These are phyloP conservation scores for Phrynosoma platyrhinos DNA, from an alignment of 2,113 vertebrate genomes.

Conservation along the genomic window DNA sequence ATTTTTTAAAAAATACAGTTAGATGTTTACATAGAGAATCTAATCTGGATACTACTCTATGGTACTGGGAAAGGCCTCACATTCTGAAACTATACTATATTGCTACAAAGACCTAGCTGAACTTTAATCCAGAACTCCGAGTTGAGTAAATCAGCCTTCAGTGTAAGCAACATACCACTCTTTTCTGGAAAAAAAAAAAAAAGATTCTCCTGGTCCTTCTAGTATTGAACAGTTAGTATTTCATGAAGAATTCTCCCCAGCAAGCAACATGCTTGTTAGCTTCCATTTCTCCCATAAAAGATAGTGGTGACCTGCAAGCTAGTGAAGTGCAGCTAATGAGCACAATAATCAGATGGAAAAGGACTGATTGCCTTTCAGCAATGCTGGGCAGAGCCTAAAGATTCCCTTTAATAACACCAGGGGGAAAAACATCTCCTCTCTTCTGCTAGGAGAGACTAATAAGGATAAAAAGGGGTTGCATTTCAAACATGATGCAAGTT, in stretches of 20 bases:
- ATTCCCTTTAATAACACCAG: background rate
- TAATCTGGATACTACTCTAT: background rate
- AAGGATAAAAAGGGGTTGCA: conserved; percentile 20
- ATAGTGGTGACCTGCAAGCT: conserved; percentile 24
- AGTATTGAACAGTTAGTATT: conserved; percentile 46
- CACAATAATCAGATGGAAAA: conserved; percentile 41
- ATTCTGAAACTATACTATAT: background rate
- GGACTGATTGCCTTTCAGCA: conserved; percentile 42
- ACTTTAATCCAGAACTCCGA: background rate
- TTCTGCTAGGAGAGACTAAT: conserved; percentile 18
- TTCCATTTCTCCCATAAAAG: conserved; percentile 54
- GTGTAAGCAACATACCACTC: background rate
- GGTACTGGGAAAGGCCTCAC: no score
- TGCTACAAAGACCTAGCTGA: background rate
- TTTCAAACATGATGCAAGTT: conserved; percentile 16
- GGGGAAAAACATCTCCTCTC: background rate
- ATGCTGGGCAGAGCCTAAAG: conserved; percentile 2
- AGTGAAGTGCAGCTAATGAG: conserved; percentile 48
- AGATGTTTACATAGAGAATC: background rate
- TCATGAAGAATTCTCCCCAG: conserved; percentile 47
- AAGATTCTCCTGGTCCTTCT: conserved; percentile 31
- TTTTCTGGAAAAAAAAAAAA: background rate
- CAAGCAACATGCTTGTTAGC: conserved; percentile 38
- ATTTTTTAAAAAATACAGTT: background rate
- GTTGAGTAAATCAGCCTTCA: background rate